Conservation (phyloP, 2,888 invertebrate genomes). For the Augochlorella aurata region DNA sequence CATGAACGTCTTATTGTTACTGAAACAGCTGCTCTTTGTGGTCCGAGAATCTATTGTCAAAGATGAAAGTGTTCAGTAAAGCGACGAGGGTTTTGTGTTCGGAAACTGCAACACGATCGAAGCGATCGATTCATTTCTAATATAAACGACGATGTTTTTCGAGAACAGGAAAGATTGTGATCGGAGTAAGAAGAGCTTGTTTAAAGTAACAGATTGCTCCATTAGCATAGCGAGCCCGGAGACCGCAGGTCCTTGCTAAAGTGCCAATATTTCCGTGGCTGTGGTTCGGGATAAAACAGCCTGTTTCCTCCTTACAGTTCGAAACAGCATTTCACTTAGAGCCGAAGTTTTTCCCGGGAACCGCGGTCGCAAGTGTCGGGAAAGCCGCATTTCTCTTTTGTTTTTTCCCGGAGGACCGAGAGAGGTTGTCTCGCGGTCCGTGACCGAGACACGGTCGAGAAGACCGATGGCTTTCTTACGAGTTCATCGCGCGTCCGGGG, state of each 20-base stretch:
- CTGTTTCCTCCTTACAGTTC: not conserved
- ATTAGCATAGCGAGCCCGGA: no score
- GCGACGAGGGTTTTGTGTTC: no score
- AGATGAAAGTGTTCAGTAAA: no score
- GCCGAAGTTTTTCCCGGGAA: not conserved
- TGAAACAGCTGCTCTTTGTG: no score
- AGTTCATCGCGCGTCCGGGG: not conserved
- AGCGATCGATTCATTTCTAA: no score
- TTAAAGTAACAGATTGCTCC: no score
- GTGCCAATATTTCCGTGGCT: not conserved
- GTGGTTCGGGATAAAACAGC: not conserved
- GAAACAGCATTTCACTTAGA: not conserved
- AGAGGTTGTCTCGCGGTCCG: not conserved
- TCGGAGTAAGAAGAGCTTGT: no score
- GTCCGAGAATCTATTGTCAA: no score
- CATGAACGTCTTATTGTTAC: no score
- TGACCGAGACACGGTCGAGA: not conserved
- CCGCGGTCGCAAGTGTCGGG: not conserved
- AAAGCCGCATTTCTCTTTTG: not conserved
- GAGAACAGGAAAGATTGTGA: no score
- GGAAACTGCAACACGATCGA: no score
- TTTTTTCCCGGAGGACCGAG: not conserved
- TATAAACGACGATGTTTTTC: no score
- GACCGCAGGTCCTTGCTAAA: not conserved
- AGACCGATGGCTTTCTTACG: constrained; percentile 16